A percentile compares a stretch with the other conserved stretches of the same genome.
Evolutionary conservation across 1,140 invertebrate species (phyloP).

Genomic region (Leptinotarsa undecemlineata): DNA sequence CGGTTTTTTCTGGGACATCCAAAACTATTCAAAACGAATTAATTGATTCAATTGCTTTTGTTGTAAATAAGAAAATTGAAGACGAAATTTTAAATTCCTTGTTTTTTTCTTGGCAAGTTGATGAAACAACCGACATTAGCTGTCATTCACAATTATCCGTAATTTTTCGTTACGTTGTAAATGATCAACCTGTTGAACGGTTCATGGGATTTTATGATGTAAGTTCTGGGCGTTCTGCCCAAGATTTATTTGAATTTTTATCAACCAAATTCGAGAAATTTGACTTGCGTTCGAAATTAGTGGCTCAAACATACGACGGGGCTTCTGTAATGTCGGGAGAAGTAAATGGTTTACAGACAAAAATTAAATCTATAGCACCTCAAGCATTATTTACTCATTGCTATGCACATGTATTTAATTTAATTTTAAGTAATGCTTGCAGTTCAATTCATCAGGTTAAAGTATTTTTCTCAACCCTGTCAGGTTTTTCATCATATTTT

Average conservation of each 20-base stretch:
- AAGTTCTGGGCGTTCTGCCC: constrained; percentile 19
- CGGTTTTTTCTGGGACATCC: constrained; percentile 20
- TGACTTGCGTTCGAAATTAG: constrained; percentile 9
- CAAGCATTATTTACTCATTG: constrained; percentile 22
- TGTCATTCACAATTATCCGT: background rate
- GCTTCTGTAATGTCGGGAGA: constrained; percentile 15
- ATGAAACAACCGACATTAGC: no score
- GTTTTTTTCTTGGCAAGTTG: no score
- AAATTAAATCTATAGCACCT: constrained; percentile 16
- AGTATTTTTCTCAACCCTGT: constrained; percentile 26
- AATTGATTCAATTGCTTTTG: constrained; percentile 12
- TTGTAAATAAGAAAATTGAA: constrained; percentile 14
- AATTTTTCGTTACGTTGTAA: constrained; percentile 4
- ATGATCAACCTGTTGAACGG: background rate
- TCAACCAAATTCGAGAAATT: constrained; percentile 16
- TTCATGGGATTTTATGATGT: background rate
- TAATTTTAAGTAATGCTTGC: constrained; percentile 11
- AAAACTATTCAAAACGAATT: constrained; percentile 14
- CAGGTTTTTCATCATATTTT: constrained; percentile 28
- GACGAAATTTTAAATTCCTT: background rate
- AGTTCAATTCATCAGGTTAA: constrained; percentile 14
- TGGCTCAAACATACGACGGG: constrained; percentile 26
- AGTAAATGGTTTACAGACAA: constrained; percentile 25
- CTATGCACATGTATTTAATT: constrained; percentile 22
- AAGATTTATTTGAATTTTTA: constrained; percentile 22